Base-by-base conservation (phyloP, 2,888 invertebrate species). In the Antheraea assamensis region DNA sequence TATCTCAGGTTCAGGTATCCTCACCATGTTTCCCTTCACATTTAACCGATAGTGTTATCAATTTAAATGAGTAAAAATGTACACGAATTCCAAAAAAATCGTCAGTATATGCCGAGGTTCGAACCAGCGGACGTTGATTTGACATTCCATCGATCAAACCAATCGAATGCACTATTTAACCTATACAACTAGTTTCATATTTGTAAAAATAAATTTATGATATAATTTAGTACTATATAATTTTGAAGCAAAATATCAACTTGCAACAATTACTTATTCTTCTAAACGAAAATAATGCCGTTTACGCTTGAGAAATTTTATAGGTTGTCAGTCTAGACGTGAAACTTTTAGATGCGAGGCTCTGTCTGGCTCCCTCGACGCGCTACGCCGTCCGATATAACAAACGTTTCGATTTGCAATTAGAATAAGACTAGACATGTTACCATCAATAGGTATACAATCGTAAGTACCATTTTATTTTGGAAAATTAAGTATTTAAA, bases 291-390 rank as follows among this genome's bases (percentile, higher is more conserved):
- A 82, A 79, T 80, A 83, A 80, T 81, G 79, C 79, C 79, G 74
- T 81, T 78, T 66, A 80, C 80, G 82, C 76, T 83, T 81, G 80
- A 80, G 81, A 83, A 85, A 83, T 76, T 87, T 85, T 85, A 83
- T 83, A 85, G 84, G 84, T 83, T 79, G 85, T 80, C 83, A 80
- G 87, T 86, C 85, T 87, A 87, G 87, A 72, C 68, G 68, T n/a
- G 68, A 68, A 68, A 68, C 35, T 68, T 35, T 66, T 30, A 66
- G 7, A 66, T 66, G 35, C 66, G 35, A 66, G 35, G 35, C 66
- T 66, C 66, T 35, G 68, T 68, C 68, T 68, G 68, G 68, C 68
- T 35, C 68, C n/a, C 68, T 35, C 35, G 35, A n/a, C 68, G 68
- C 68, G 10, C 24, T 30, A 13, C 58, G 31, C 5, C 31, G 68